A percentile compares a stretch with the other conserved stretches of the same genome.
These are phyloP conservation scores for Platanista minor DNA, from an alignment of 2,113 vertebrate genomes.

Conservation along the genomic window DNA sequence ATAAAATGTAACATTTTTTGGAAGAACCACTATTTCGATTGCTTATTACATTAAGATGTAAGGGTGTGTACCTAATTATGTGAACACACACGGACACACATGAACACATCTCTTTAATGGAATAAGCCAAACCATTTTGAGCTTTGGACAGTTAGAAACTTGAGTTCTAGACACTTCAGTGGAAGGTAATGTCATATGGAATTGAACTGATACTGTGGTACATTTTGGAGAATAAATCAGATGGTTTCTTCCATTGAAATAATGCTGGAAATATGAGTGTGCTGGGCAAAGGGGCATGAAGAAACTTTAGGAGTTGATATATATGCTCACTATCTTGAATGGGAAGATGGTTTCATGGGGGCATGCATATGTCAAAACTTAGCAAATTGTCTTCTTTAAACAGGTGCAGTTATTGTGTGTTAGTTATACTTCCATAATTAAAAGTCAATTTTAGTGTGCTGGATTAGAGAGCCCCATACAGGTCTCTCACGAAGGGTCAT, in stretches of 20 bases:
- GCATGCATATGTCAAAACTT: neutral
- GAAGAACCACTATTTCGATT: neutral
- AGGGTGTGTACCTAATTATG: neutral
- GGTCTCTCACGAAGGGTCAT: neutral
- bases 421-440: neutral
- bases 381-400: neutral
- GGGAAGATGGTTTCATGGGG: neutral
- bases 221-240: neutral
- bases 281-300: neutral
- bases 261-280: neutral
- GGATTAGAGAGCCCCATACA: neutral
- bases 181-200: neutral
- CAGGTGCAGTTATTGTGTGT: neutral
- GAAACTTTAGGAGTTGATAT: neutral
- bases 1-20: neutral
- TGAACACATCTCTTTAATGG: neutral
- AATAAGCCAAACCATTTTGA: neutral
- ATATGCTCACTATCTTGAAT: neutral
- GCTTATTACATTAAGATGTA: neutral
- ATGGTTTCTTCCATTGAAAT: neutral
- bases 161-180: neutral
- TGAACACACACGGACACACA: neutral
- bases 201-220: neutral
- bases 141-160: neutral
- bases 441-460: neutral